Conservation (phyloP, 2,888 invertebrate species). For the Elegia similella region DNA sequence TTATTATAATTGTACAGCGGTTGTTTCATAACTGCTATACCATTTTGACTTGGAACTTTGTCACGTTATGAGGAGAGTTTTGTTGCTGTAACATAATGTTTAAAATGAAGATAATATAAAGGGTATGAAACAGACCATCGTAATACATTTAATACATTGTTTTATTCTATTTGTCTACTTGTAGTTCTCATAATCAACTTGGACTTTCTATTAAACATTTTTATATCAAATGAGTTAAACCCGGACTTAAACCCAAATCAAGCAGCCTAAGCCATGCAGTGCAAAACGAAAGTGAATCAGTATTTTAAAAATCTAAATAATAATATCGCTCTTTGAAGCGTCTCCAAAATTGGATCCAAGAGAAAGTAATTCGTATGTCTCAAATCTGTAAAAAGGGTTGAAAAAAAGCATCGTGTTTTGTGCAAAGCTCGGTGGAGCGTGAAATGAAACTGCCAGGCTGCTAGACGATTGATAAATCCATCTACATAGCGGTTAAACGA, state of each 20-base stretch:
- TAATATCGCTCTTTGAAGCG: not conserved
- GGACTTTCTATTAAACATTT: no score
- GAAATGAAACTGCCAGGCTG: conserved; percentile 45
- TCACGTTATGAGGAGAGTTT: not conserved
- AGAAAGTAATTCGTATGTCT: conserved; percentile 7
- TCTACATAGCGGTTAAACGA: not conserved
- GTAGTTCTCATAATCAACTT: no score
- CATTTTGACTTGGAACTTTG: not conserved
- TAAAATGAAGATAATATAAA: not conserved
- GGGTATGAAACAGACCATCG: no score
- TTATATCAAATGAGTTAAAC: no score
- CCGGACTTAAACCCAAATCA: no score
- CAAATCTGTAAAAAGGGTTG: conserved; percentile 31
- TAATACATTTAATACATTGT: no score
- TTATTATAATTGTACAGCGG: conserved; percentile 9
- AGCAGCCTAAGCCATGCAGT: not conserved
- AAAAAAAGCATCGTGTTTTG: conserved; percentile 40
- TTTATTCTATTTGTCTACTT: no score
- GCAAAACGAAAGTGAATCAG: not conserved
- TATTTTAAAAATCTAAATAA: not conserved
- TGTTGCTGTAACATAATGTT: not conserved
- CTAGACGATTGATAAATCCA: conserved; percentile 16
- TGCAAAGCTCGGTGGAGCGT: conserved; percentile 39
- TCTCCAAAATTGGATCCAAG: not conserved
- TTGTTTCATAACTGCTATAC: conserved; percentile 7